Conservation (phyloP, 2,797 vertebrate species). For the Setipinna tenuifilis region DNA sequence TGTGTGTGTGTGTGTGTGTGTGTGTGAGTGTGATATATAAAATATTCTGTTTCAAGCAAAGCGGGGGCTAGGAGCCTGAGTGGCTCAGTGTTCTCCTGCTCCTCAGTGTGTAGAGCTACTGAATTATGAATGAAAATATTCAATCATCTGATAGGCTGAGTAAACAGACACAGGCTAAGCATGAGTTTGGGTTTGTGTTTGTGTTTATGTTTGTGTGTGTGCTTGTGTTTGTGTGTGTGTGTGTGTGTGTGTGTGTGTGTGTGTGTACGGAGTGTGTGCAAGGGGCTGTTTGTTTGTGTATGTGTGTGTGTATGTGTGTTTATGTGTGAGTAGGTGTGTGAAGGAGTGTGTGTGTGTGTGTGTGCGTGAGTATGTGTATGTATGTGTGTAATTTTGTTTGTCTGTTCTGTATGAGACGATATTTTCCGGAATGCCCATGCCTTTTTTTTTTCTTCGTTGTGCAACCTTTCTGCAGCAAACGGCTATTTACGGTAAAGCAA, state of each 20-base stretch:
- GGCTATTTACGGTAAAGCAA: not conserved
- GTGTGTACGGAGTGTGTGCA: not conserved
- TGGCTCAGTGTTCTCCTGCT: not conserved
- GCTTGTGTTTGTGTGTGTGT: not conserved
- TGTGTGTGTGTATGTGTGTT: too few relatives aligned
- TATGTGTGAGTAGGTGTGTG: too few relatives aligned
- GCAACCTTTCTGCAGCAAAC: not conserved
- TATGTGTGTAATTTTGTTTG: not conserved
- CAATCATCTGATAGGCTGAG: not conserved
- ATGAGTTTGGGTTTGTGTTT: not conserved
- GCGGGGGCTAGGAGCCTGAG: not conserved
- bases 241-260: not conserved
- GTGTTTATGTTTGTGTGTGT: not conserved
- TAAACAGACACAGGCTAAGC: not conserved
- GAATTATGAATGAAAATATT: slow-evolving; percentile 30
- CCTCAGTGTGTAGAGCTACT: not conserved
- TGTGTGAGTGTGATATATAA: slow-evolving; percentile 21
- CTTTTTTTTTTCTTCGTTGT: not conserved
- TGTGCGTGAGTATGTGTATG: too few relatives aligned
- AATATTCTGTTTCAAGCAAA: slow-evolving; percentile 33
- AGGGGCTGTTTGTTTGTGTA: too few relatives aligned
- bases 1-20: slow-evolving; percentile 1
- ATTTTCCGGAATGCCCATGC: not conserved
- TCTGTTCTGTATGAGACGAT: not conserved
- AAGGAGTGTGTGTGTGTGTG: too few relatives aligned